phyloP scores from a whole-genome alignment of 2,888 invertebrate species.

The Schizaphis graminum region DNA sequence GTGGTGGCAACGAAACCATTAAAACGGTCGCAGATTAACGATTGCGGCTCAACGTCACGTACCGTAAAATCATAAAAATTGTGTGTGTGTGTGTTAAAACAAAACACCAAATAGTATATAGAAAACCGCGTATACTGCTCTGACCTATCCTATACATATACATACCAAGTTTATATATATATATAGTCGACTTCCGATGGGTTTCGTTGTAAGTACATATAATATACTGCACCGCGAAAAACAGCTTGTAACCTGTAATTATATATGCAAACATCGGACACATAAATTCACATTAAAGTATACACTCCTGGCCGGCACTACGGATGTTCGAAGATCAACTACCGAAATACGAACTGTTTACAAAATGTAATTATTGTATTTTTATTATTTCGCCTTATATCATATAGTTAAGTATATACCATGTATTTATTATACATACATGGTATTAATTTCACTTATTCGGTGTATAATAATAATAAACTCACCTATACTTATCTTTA shows the following conservation, averaged over 20 bases:
- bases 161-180: background rate
- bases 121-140: background rate
- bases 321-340: slow-evolving; percentile 48
- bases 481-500: background rate
- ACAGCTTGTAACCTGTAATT: slow-evolving; percentile 40
- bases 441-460: slow-evolving; percentile 17
- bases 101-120: slow-evolving; percentile 37
- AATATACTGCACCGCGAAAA: background rate
- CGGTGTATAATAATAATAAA: background rate
- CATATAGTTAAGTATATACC: background rate
- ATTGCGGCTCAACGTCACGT: slow-evolving; percentile 61
- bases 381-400: background rate
- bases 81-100: slow-evolving; percentile 1
- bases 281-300: slow-evolving; percentile 46
- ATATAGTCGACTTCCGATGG: slow-evolving; percentile 39
- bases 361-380: background rate
- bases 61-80: slow-evolving; percentile 63
- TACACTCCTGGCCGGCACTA: background rate
- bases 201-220: background rate
- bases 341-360: slow-evolving; percentile 45
- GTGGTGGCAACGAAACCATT: slow-evolving; percentile 60
- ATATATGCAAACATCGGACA: slow-evolving; percentile 39
- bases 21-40: slow-evolving; percentile 64
- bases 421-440: background rate
- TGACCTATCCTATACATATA: background rate